These are phyloP conservation scores for Pseudomyrmex cubaensis DNA, from an alignment of 1,140 invertebrate genomes.

Conservation along the genomic window DNA sequence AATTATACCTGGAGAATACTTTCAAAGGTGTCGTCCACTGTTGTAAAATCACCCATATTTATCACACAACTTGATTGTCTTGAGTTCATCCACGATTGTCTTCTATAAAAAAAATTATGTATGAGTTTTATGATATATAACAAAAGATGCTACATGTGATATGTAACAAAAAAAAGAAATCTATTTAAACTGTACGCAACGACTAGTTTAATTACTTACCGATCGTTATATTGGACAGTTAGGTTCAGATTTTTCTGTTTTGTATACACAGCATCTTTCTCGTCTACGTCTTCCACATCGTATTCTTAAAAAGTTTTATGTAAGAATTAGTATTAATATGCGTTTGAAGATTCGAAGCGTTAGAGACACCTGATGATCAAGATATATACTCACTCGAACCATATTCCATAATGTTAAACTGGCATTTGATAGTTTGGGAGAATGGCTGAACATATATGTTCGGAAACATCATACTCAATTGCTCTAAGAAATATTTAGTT, in stretches of 20 bases:
- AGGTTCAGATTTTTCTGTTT: slow-evolving; percentile 89
- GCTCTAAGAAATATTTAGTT: slow-evolving; percentile 86
- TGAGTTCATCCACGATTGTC: slow-evolving; percentile 81
- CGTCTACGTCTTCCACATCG: slow-evolving; percentile 80
- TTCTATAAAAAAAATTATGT: slow-evolving; percentile 69
- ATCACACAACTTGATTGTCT: slow-evolving; percentile 84
- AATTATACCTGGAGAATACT: slow-evolving; percentile 89
- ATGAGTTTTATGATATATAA: too few species aligned
- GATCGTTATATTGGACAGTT: slow-evolving; percentile 87
- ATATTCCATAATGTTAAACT: slow-evolving; percentile 89
- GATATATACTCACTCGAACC: slow-evolving; percentile 81
- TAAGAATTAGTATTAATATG: background rate
- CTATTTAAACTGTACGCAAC: background rate
- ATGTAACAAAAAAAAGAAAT: slow-evolving; percentile 60
- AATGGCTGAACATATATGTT: slow-evolving; percentile 86
- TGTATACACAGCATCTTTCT: slow-evolving; percentile 76
- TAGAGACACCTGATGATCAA: background rate
- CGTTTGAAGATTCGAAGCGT: too few species aligned
- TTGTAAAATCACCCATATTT: slow-evolving; percentile 81
- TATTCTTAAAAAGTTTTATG: slow-evolving; percentile 77
- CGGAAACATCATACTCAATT: slow-evolving; percentile 84
- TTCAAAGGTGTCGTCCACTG: slow-evolving; percentile 92
- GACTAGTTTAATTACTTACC: slow-evolving; percentile 77
- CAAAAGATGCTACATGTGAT: too few species aligned
- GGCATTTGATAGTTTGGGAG: slow-evolving; percentile 88